Evolutionary conservation across 2,113 vertebrate genomes (phyloP).

Genomic region (Bubo blakistoni): DNA sequence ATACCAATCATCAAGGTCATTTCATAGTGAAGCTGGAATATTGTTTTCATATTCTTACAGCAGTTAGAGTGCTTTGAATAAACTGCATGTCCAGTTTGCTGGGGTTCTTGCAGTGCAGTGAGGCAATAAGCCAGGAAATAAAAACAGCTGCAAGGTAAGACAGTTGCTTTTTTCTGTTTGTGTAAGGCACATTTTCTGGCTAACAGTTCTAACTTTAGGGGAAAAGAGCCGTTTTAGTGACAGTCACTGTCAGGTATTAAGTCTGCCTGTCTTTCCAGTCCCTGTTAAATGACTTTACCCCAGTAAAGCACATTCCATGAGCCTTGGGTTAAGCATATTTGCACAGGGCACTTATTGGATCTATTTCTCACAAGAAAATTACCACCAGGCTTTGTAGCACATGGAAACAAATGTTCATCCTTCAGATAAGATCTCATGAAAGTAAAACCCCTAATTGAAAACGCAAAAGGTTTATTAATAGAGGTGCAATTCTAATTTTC

Average conservation of each 20-base stretch:
- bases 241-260: neutral
- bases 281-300: neutral
- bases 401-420: neutral
- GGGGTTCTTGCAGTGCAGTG: neutral
- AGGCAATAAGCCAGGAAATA: conserved; percentile 14
- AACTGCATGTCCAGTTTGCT: conserved; percentile 35
- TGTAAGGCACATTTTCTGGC: neutral
- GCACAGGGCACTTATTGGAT: neutral
- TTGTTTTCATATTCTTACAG: conserved; percentile 57
- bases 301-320: neutral
- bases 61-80: conserved; percentile 43
- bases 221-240: neutral
- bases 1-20: conserved; percentile 60
- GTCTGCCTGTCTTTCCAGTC: neutral
- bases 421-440: neutral
- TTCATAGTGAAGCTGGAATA: conserved; percentile 39
- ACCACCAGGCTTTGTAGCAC: neutral
- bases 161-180: neutral
- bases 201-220: neutral
- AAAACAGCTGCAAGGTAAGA: neutral
- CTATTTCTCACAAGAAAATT: neutral
- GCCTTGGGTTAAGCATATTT: neutral
- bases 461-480: neutral
- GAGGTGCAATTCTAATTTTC: neutral
- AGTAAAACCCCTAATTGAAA: neutral